Conservation (phyloP, 1,140 invertebrate genomes). For the Halesus radiatus region DNA sequence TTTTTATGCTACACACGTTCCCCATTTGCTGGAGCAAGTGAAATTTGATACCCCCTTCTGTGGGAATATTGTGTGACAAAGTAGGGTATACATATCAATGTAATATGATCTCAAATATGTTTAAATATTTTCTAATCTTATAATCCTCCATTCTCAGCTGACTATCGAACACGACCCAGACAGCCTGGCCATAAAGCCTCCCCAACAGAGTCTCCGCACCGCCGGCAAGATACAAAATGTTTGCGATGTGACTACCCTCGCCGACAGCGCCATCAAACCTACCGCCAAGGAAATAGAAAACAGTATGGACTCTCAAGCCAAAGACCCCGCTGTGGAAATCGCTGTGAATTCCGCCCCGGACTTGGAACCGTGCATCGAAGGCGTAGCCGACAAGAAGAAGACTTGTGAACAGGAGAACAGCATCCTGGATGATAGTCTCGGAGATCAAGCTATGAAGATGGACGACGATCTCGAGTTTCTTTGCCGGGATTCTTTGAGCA, state of each 20-base stretch:
- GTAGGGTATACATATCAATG: too few species aligned
- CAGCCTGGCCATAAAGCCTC: slow-evolving; percentile 27
- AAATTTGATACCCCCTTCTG: too few species aligned
- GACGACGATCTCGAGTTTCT: slow-evolving; percentile 5
- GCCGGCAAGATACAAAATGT: slow-evolving; percentile 44
- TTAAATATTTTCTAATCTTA: too few species aligned
- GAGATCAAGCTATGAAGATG: background rate
- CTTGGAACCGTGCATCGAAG: too few species aligned
- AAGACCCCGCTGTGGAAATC: background rate
- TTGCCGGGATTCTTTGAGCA: slow-evolving; percentile 14
- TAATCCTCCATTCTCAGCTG: slow-evolving; percentile 68
- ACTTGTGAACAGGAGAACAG: background rate
- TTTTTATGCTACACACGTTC: too few species aligned
- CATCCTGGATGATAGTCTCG: background rate
- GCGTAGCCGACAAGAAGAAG: too few species aligned
- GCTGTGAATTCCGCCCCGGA: background rate
- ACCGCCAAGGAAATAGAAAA: background rate
- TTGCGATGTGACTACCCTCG: background rate
- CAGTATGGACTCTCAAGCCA: background rate
- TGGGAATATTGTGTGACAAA: too few species aligned
- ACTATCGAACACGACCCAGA: slow-evolving; percentile 91
- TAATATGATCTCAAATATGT: too few species aligned
- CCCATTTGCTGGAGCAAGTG: too few species aligned
- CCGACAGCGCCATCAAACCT: background rate
- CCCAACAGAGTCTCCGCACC: slow-evolving; percentile 26